Conservation (phyloP, 1,140 invertebrate genomes). For the Hyphantria cunea region DNA sequence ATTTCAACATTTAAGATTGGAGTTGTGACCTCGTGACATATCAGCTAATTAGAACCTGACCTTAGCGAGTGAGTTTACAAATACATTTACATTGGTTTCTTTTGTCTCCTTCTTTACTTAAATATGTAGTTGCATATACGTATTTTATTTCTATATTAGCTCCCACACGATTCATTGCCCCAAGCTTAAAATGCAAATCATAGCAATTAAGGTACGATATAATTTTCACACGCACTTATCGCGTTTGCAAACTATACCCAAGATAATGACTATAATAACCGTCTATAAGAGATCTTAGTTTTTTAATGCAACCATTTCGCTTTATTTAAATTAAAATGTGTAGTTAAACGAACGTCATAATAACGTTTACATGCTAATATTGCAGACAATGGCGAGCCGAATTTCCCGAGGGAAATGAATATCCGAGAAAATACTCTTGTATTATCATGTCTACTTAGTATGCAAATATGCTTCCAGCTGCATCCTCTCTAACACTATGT, state of each 20-base stretch:
- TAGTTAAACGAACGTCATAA: slow-evolving; percentile 5
- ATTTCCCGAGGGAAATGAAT: slow-evolving; percentile 43
- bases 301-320: not conserved
- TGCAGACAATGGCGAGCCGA: slow-evolving; percentile 41
- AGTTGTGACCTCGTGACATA: too few relatives aligned
- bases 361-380: slow-evolving; percentile 47
- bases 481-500: slow-evolving; percentile 2
- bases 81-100: too few relatives aligned
- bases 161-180: not conserved
- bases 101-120: too few relatives aligned
- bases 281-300: not conserved
- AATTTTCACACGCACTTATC: slow-evolving; percentile 3
- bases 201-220: not conserved
- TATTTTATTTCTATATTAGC: too few relatives aligned
- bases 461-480: slow-evolving; percentile 44
- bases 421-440: slow-evolving; percentile 41
- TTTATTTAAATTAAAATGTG: slow-evolving; percentile 10
- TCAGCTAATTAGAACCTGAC: too few relatives aligned
- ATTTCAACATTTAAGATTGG: too few relatives aligned
- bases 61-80: too few relatives aligned
- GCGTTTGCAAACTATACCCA: not conserved
- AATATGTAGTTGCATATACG: too few relatives aligned
- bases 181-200: slow-evolving; percentile 1
- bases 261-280: not conserved
- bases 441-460: slow-evolving; percentile 43